A percentile compares a stretch with the other conserved stretches of the same genome.
phyloP scores from a whole-genome alignment of 2,113 vertebrate genomes.

The Zosterops borbonicus region DNA sequence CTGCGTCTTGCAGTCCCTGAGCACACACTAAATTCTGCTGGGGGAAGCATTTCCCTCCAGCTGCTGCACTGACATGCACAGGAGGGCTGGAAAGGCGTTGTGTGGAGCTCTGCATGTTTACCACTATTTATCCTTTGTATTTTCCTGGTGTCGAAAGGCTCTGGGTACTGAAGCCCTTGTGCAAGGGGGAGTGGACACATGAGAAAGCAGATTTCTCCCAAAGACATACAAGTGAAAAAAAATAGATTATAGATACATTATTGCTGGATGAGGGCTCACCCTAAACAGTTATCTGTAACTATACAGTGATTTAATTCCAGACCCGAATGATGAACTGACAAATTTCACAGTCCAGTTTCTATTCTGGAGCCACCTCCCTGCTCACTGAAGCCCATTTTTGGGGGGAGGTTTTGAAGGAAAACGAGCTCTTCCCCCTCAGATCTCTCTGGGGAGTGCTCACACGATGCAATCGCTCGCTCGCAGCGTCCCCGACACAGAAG shows the following conservation, averaged over 20 bases:
- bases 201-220: neutral
- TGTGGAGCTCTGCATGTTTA: neutral
- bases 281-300: neutral
- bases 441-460: neutral
- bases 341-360: neutral
- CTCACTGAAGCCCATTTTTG: neutral
- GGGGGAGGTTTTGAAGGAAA: neutral
- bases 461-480: neutral
- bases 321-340: neutral
- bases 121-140: neutral
- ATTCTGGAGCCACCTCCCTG: neutral
- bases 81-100: neutral
- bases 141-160: neutral
- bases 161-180: neutral
- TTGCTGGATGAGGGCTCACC: neutral
- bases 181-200: rapidly evolving
- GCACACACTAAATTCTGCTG: neutral
- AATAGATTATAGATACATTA: neutral
- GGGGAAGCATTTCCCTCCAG: neutral
- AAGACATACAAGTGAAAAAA: neutral
- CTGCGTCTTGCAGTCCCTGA: neutral
- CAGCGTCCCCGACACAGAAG: neutral
- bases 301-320: neutral
- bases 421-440: neutral
- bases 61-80: neutral